Evolutionary conservation across 1,140 invertebrate genomes (phyloP).

Genomic region (Drosophila hydei): DNA sequence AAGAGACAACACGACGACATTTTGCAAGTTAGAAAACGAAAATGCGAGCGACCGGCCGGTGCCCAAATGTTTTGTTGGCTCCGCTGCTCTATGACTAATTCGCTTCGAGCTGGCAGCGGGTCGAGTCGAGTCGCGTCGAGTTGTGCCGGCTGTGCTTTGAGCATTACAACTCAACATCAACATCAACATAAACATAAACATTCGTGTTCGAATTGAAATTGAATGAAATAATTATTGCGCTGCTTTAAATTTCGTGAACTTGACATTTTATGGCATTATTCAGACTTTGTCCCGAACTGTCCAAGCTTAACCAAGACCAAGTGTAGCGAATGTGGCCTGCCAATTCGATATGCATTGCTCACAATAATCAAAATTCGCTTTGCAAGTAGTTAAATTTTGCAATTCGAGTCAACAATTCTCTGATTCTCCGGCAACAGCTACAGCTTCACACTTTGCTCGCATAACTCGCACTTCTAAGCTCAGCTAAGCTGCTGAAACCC

Average conservation of each 20-base stretch:
- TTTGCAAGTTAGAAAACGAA: constrained; percentile 18
- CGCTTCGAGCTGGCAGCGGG: constrained; percentile 22
- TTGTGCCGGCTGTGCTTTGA: no score
- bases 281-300: no score
- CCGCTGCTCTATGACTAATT: constrained; percentile 62
- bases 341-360: constrained; percentile 12
- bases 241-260: constrained; percentile 62
- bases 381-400: constrained; percentile 3
- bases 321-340: constrained; percentile 13
- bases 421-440: background rate
- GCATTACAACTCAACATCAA: constrained; percentile 35
- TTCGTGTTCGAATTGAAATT: constrained; percentile 68
- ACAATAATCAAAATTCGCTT: constrained; percentile 50
- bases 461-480: constrained; percentile 32
- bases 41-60: constrained; percentile 58
- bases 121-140: no score
- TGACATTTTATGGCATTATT: constrained; percentile 68
- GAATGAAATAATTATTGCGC: constrained; percentile 75
- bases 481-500: constrained; percentile 35
- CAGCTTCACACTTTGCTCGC: constrained; percentile 21
- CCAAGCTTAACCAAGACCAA: constrained; percentile 5
- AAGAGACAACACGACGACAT: constrained; percentile 45
- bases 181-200: constrained; percentile 62
- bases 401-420: background rate
- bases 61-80: constrained; percentile 34